Evolutionary conservation across 1,140 invertebrate species (phyloP).

Genomic region (Oscheius sp.): DNA sequence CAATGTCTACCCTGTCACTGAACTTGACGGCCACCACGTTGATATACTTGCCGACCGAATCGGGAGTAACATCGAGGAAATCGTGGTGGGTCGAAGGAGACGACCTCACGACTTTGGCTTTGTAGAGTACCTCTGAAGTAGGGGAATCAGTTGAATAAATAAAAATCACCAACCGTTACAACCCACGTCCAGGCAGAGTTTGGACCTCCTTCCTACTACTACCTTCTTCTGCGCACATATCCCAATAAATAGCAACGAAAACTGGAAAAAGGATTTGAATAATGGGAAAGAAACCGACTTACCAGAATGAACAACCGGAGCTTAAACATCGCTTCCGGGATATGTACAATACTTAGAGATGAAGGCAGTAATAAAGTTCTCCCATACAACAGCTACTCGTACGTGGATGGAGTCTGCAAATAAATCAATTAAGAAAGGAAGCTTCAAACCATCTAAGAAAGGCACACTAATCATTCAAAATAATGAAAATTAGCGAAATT

Average conservation of each 20-base stretch:
- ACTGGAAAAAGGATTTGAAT: too few relatives aligned
- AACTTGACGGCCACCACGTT: conserved; percentile 29
- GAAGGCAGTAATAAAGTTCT: too few relatives aligned
- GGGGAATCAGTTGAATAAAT: too few relatives aligned
- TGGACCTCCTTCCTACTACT: conserved; percentile 4
- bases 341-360: too few relatives aligned
- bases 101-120: neutral
- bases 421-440: too few relatives aligned
- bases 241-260: neutral
- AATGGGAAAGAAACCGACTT: too few relatives aligned
- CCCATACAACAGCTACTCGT: too few relatives aligned
- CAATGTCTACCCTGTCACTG: conserved; percentile 25
- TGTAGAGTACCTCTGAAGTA: conserved; percentile 1
- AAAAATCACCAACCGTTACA: conserved; percentile 8
- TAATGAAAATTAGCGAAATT: too few relatives aligned
- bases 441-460: neutral
- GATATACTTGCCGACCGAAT: neutral
- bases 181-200: conserved; percentile 17
- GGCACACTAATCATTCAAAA: neutral
- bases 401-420: too few relatives aligned
- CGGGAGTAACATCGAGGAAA: neutral
- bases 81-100: neutral
- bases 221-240: neutral
- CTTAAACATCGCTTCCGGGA: too few relatives aligned
- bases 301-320: too few relatives aligned